A percentile compares a stretch with the other conserved stretches of the same genome.
phyloP scores from a whole-genome alignment of 2,797 vertebrate genomes.

The Toxotes lorentzi region DNA sequence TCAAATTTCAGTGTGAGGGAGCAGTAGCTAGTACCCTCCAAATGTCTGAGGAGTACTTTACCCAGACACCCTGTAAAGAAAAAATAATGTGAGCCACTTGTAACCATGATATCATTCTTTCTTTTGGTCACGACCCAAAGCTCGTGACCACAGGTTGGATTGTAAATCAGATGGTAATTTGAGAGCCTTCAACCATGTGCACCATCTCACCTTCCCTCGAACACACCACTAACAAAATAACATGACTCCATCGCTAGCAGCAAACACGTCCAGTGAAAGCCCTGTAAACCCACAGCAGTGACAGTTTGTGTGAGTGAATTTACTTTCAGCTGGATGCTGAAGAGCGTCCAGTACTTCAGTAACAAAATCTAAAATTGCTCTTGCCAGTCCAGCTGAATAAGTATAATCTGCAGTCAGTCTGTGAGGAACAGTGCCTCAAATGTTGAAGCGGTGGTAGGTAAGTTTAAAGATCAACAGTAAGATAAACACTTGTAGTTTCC shows the following conservation, averaged over 20 bases:
- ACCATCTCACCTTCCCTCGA: background rate
- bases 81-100: constrained; percentile 13
- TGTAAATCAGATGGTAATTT: constrained; percentile 27
- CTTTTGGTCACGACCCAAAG: constrained; percentile 12
- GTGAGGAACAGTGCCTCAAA: constrained; percentile 32
- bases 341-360: constrained; percentile 20
- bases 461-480: constrained; percentile 74
- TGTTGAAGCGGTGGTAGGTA: constrained; percentile 67
- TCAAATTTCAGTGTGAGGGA: background rate
- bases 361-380: constrained; percentile 43
- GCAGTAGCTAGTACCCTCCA: background rate
- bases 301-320: background rate
- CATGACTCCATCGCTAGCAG: background rate
- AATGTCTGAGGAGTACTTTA: background rate
- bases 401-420: constrained; percentile 28
- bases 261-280: constrained; percentile 10
- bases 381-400: constrained; percentile 31
- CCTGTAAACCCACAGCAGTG: background rate
- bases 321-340: constrained; percentile 23
- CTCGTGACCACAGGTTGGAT: background rate
- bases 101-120: constrained; percentile 22
- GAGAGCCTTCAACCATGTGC: constrained; percentile 8
- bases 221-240: constrained; percentile 9
- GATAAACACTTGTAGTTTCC: constrained; percentile 70
- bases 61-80: constrained; percentile 25